Evolutionary conservation across 2,797 vertebrate genomes (phyloP), one percentile per base, ranked within the genome.

Genomic region (Phataginus tricuspis): DNA sequence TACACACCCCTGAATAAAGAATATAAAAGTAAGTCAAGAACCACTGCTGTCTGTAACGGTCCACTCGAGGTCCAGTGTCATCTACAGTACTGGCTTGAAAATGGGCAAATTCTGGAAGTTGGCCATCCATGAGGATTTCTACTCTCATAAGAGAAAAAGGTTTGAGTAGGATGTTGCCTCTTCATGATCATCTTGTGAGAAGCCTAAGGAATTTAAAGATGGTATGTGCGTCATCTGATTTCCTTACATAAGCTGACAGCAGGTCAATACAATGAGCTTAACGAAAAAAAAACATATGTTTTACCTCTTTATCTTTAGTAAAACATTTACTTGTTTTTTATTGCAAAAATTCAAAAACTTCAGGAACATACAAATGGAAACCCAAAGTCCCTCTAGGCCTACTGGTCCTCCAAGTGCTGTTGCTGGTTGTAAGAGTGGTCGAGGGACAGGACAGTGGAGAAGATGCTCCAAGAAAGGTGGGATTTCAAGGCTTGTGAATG

Each of bases 331-430:
- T 77, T 2, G 64, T 63, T 90, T 84, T 93, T 91, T 16, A 79
- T 91, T 85, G 21, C 45, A 95, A 95, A 88, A 85, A 90, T 68
- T 85, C 3, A 39, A 91, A 94, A 92, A 34, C 55, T 85, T 90
- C 31, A 87, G 23, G 57, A 94, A 86, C 45, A 57, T 51, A 69
- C 18, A 89, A 86, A 82, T 51, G 64, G 55, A 95, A 92, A 82
- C 37, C n/a, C 49, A 31, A 84, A 78, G 84, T 80, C 19, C 88
- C 86, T 42, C 57, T 61, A 85, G 71, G 49, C 7, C 29, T 45
- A 13, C 11, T 68, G 61, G 39, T 10, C 10, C n/a, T 18, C 25
- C 61, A 72, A 25, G 42, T 6, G 27, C 51, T 75, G 15, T 37
- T 19, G 9, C 12, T 64, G 34, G 34, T 21, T 45, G 83, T 55